A percentile compares a stretch with the other conserved stretches of the same genome.
Evolutionary conservation across 1,140 invertebrate species (phyloP).

Genomic region (Tetramorium simillimum): DNA sequence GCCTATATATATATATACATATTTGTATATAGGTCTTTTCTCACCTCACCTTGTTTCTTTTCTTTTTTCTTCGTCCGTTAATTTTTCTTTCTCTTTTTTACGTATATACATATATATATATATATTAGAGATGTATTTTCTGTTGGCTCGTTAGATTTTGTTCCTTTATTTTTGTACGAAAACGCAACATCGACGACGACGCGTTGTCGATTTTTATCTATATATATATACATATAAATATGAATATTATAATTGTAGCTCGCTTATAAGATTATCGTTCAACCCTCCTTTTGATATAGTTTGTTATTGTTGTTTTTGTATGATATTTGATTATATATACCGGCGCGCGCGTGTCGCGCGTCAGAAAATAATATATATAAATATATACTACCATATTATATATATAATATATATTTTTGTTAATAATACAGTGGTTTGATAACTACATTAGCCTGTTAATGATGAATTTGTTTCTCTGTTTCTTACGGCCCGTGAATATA

Average conservation of each 20-base stretch:
- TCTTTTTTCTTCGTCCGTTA: constrained; percentile 29
- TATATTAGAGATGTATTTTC: constrained; percentile 76
- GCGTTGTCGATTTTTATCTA: constrained; percentile 42
- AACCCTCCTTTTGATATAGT: constrained; percentile 82
- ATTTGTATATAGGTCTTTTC: constrained; percentile 67
- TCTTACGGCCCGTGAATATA: constrained; percentile 63
- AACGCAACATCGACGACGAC: constrained; percentile 34
- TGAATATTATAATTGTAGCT: constrained; percentile 50
- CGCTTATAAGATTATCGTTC: constrained; percentile 51
- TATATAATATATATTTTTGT: constrained; percentile 82
- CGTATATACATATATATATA: neutral
- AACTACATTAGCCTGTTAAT: constrained; percentile 77
- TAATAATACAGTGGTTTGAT: constrained; percentile 82
- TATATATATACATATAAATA: constrained; percentile 65
- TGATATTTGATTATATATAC: constrained; percentile 79
- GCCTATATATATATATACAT: constrained; percentile 58
- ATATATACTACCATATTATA: constrained; percentile 71
- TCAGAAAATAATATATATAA: constrained; percentile 70
- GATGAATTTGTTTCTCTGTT: constrained; percentile 72
- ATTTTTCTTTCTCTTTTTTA: constrained; percentile 53
- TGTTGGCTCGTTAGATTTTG: constrained; percentile 83
- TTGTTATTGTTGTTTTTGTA: constrained; percentile 84
- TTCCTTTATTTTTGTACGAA: constrained; percentile 83
- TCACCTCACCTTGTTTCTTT: constrained; percentile 39
- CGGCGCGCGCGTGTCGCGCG: constrained; percentile 65